Base-by-base conservation (phyloP, 2,113 vertebrate genomes). In the Gallinago paraguaiae region DNA sequence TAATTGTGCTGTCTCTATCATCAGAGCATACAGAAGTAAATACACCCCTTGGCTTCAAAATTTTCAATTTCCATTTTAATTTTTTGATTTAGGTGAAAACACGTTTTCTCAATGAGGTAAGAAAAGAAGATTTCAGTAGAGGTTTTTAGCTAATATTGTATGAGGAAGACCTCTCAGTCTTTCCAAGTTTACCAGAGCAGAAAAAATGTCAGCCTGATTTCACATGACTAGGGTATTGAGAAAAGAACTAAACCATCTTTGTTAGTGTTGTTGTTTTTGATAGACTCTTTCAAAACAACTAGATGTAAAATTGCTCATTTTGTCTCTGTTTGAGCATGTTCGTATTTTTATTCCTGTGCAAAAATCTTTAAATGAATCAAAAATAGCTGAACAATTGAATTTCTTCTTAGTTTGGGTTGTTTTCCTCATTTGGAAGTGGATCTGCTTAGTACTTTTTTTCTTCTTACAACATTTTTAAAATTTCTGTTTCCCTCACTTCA, bases 1-100 rank as follows among this genome's bases (percentile, higher is more conserved):
- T 97, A 97, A 96, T 97, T 96, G 85, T 88, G 48, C 83, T 91
- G 39, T 95, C 83, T 97, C 71, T 51, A 6, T 81, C 61, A 93
- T 72, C 75, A 80, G 57, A 80, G 67, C 74, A 92, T 59, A 78
- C 74, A 94, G 79, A 96, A 91, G 59, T 88, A 92, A 92, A 92
- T 93, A 83, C 1, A 63, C n/a, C 54, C 46, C 37, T 60, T 87
- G 75, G 13, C 64, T 89, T 81, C 69, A 85, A 20, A 71, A 88
- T 88, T 69, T 82, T 94, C 18, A 11, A 7, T 53, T 95, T 74
- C 43, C 45, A 10, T 43, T 94, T 75, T 31, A 35, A 35, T 56
- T 77, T 92, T 76, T 93, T 95, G 50, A n/a, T 48, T 80, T 25
- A 30, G 31, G 25, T 81, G 9, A 54, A 82, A 95, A 90, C 68